Evolutionary conservation across 1,140 invertebrate species (phyloP), one percentile per base, ranked within the genome.

Genomic region (Bombus turneri): DNA sequence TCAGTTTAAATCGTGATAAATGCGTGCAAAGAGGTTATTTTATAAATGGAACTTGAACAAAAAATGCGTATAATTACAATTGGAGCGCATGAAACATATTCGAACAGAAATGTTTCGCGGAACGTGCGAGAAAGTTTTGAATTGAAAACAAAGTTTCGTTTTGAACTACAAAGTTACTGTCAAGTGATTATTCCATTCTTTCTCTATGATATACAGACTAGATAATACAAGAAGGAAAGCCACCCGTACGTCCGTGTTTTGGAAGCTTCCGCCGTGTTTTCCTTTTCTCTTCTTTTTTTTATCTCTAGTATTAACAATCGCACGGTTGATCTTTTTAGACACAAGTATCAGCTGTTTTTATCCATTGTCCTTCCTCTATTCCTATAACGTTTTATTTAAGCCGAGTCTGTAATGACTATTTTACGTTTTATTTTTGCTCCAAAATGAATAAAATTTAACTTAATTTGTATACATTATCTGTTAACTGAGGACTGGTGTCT

Each of bases 221-320:
- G 85, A 86, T 86, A 86, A 72, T 77, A 71, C 69, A 80, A 80
- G 68, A 72, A 85, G 76, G 69, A 85, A 81, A 81, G 83, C 83
- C 75, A 68, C 77, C 53, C 74, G 43, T 64, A 72, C 31, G 12
- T 34, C 41, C 64, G 47, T 25, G 37, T 59, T 59, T 22, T 22
- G 57, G 77, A 85, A 73, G 69, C 68, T 85, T 85, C 41, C 41
- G 34, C 22, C n/a, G 4, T 74, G 18, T 34, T 74, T 39, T 18
- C 22, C 43, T 43, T 37, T 53, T 47, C 28, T n/a, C 28, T n/a
- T 62, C n/a, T 62, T 28, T n/a, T 28, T 62, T 62, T 62, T 12
- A n/a, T 62, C 28, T 62, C 59, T 62, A 62, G 4, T n/a, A 62
- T 62, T 62, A 62, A 62, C 59, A 62, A 62, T 62, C 28, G 28